Evolutionary conservation across 2,113 vertebrate species (phyloP).

Genomic region (Martes martes): DNA sequence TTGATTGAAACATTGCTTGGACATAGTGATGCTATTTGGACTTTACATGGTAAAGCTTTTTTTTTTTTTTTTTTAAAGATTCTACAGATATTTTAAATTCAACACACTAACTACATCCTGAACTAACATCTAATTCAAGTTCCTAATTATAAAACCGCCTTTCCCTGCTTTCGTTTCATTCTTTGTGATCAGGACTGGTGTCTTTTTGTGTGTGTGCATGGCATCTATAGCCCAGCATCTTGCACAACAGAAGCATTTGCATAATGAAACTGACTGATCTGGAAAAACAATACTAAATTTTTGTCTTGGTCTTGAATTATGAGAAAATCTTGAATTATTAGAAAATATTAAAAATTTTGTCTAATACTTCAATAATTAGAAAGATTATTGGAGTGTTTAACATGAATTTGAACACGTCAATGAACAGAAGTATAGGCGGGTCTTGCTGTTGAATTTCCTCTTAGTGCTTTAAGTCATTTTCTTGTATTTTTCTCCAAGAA

Average conservation of each 20-base stretch:
- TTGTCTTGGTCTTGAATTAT: background rate
- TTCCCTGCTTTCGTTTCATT: constrained; percentile 81
- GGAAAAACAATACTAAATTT: background rate
- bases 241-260: background rate
- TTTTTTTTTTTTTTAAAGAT: background rate
- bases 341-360: background rate
- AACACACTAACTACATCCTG: constrained; percentile 70
- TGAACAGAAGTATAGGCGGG: background rate
- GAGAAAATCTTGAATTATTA: background rate
- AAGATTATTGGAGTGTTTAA: background rate
- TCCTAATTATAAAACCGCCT: constrained; percentile 80
- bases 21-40: background rate
- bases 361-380: background rate
- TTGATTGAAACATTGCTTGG: background rate
- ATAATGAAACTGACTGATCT: background rate
- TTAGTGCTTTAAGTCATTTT: background rate
- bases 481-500: background rate
- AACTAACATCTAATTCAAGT: constrained; percentile 83
- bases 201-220: constrained; percentile 58
- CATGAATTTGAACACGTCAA: background rate
- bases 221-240: background rate
- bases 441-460: background rate
- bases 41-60: constrained; percentile 27
- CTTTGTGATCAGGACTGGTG: constrained; percentile 79
- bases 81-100: constrained; percentile 45